Base-by-base conservation (phyloP, 2,797 vertebrate genomes). In the Sylvia borin region DNA sequence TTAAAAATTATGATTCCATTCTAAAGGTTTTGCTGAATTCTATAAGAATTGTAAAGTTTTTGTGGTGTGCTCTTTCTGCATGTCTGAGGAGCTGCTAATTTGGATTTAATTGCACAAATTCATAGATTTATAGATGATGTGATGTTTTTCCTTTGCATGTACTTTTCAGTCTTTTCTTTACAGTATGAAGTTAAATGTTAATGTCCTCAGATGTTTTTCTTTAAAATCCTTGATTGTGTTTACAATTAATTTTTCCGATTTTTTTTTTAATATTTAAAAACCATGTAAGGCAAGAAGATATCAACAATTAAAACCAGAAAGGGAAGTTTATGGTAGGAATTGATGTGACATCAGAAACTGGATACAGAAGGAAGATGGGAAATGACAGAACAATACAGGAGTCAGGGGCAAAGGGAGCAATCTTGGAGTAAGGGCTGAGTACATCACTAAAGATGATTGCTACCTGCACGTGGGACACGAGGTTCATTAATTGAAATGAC, bases 21-120 rank as follows among this genome's bases (percentile, higher is more conserved):
- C 21, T 60, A 20, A 68, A 53, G 22, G 47, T 66, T 85, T 89
- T 95, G 96, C 90, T 92, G 93, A 97, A 97, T 97, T 98, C 96
- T 92, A 31, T 90, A 97, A 97, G 95, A 96, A 85, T 60, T 91
- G 86, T 88, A 61, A 74, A 66, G 93, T 80, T 84, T 31, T 38
- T 84, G 75, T 96, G 96, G 66, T 81, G 75, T 89, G 82, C 16
- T 90, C 36, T 96, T 91, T 45, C 16, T 78, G 95, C 85, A 85
- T 94, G 94, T 90, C 32, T 92, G 68, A 88, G 74, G 79, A 90
- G 61, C 70, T 91, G 1, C 38, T 81, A 42, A 66, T 92, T 89
- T 88, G 64, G 51, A 83, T 93, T 90, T 82, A 58, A 75, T 85
- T 97, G 51, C 55, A 43, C 90, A 93, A 93, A 90, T 86, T 84